Evolutionary conservation across 2,797 vertebrate species (phyloP), one percentile per base, ranked within the genome.

Genomic region (Sebastes miniatus): DNA sequence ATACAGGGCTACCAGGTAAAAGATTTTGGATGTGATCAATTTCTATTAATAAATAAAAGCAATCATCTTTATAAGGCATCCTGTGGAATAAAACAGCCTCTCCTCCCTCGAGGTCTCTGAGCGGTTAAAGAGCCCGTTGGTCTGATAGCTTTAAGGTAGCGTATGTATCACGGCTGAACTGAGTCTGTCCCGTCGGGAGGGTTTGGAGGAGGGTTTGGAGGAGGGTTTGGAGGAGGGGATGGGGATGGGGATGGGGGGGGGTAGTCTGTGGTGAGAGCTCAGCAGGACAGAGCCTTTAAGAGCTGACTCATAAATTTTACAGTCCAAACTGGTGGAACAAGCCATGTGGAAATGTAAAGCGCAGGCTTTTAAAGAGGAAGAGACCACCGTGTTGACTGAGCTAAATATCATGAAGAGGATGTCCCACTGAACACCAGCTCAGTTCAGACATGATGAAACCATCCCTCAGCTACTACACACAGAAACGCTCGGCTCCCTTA

Each of bases 241-340:
- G 6, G 73, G 69, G 24, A 2, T 1, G 36, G 72, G 71, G 24
- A 4, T 36, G 31, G 7, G 58, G 56, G 62, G 29, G n/a, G 12
- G 3, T 54, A 20, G 20, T 22, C 50, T 54, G 20, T 54, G 68
- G 83, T 72, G 80, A 76, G 86, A 81, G 76, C 90, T 69, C 93
- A 92, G 91, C 83, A 80, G 87, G 90, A 88, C 87, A 66, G 72
- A 89, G 88, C 79, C 85, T 88, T 88, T 83, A 91, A 93, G 88
- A 94, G 93, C 92, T 76, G 87, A 88, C 92, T 93, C 93, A 94
- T 96, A 94, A 88, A 95, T 95, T 94, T 95, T 95, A 93, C 91
- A 96, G 91, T 83, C 75, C 31, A 29, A 84, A 89, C 73, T 81
- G 88, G 75, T 65, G 50, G 83, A 91, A 76, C 78, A 79, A 91